Percentiles rank a stretch among this genome's conserved stretches.
Conservation (phyloP, 2,113 vertebrate species). For the Okapia johnstoni region DNA sequence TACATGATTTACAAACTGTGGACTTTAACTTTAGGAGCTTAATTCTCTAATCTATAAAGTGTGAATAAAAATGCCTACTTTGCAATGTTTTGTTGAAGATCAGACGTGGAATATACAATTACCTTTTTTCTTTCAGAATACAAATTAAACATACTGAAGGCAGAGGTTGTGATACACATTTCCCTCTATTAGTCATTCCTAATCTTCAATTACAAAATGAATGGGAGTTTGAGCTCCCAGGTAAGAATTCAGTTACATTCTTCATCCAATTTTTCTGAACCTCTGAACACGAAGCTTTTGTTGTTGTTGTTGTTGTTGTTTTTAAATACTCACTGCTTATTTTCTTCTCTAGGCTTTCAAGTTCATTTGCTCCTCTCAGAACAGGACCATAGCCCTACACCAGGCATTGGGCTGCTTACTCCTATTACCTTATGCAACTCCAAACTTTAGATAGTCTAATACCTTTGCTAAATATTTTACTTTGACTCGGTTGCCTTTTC, state of each 20-base stretch:
- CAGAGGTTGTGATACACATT: not conserved
- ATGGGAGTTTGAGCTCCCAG: not conserved
- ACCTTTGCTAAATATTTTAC: not conserved
- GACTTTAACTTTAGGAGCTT: not conserved
- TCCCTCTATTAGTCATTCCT: not conserved
- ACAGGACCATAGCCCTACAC: not conserved
- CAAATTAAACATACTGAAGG: not conserved
- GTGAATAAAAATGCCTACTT: not conserved
- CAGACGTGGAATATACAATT: not conserved
- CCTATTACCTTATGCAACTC: not conserved
- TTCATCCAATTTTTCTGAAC: not conserved
- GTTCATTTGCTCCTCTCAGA: not conserved
- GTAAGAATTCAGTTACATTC: not conserved
- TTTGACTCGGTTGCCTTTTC: not conserved
- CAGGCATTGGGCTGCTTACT: not conserved
- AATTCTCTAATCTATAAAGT: not conserved
- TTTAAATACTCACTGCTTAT: not conserved
- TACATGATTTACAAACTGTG: not conserved
- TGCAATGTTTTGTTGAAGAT: not conserved
- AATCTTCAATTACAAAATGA: not conserved
- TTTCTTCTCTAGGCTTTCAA: not conserved
- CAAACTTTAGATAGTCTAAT: not conserved
- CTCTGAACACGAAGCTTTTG: not conserved
- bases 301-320: not conserved
- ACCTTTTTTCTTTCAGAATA: not conserved